phyloP scores from a whole-genome alignment of 2,113 vertebrate genomes.

The Vulpes lagopus region DNA sequence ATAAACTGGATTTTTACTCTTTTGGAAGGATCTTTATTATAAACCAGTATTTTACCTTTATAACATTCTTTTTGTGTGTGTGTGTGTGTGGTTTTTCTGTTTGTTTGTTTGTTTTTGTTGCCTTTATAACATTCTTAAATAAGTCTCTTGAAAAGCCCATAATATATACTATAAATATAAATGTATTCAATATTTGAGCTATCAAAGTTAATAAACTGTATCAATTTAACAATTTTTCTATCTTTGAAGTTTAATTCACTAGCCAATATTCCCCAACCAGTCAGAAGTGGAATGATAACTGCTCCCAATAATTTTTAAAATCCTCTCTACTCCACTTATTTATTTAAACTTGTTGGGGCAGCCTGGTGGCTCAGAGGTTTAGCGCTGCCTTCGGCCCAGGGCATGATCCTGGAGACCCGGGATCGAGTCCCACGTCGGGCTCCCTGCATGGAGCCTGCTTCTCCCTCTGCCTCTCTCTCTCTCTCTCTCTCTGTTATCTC shows the following conservation, averaged over 20 bases:
- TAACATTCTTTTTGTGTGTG: not conserved
- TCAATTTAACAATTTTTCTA: conserved; percentile 1
- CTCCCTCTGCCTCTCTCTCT: too few species aligned
- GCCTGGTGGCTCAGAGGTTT: too few species aligned
- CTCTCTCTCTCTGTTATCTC: too few species aligned
- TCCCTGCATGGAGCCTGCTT: too few species aligned
- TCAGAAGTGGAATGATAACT: not conserved
- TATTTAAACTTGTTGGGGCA: not conserved
- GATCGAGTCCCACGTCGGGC: too few species aligned
- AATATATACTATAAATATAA: not conserved
- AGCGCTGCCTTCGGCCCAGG: too few species aligned
- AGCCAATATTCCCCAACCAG: not conserved
- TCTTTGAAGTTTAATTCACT: not conserved
- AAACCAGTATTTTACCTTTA: not conserved
- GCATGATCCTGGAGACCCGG: too few species aligned
- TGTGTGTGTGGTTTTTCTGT: too few species aligned
- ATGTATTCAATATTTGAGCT: not conserved
- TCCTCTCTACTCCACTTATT: not conserved
- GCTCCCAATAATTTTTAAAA: not conserved
- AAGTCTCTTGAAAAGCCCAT: not conserved
- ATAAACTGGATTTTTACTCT: not conserved
- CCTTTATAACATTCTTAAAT: not conserved
- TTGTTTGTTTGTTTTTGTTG: too few species aligned
- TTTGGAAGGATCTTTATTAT: not conserved
- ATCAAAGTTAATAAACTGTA: conserved; percentile 36